Conservation (phyloP, 2,113 vertebrate species). For the Tachycineta bicolor region DNA sequence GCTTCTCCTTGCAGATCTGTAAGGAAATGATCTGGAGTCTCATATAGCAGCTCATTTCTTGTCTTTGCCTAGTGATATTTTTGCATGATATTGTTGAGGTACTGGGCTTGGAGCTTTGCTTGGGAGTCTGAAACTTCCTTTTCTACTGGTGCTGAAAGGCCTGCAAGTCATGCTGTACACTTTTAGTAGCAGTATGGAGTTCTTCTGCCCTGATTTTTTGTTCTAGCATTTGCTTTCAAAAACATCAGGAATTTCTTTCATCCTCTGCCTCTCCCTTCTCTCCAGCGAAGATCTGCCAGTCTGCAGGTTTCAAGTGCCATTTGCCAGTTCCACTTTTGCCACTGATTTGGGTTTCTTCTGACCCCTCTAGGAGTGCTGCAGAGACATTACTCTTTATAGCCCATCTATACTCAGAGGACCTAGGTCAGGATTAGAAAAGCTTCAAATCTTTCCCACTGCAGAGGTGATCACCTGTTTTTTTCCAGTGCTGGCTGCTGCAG, state of each 20-base stretch:
- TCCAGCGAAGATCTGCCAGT: neutral
- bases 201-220: neutral
- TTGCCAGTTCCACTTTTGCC: neutral
- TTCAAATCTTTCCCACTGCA: neutral
- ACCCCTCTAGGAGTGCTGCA: neutral
- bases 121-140: neutral
- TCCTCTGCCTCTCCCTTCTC: neutral
- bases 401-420: accelerated
- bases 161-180: neutral
- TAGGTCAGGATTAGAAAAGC: neutral
- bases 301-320: neutral
- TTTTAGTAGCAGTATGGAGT: neutral
- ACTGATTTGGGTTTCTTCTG: neutral
- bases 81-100: neutral
- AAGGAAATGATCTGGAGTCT: neutral
- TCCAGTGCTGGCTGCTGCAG: neutral
- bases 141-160: neutral
- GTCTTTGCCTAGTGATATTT: neutral
- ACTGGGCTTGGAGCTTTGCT: neutral
- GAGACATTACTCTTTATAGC: neutral
- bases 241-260: neutral
- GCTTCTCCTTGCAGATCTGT: neutral
- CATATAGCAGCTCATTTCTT: neutral
- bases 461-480: neutral
- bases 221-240: neutral